Conservation (phyloP, 2,888 invertebrate genomes). For the Kuschelorhynchus macadamiae region DNA sequence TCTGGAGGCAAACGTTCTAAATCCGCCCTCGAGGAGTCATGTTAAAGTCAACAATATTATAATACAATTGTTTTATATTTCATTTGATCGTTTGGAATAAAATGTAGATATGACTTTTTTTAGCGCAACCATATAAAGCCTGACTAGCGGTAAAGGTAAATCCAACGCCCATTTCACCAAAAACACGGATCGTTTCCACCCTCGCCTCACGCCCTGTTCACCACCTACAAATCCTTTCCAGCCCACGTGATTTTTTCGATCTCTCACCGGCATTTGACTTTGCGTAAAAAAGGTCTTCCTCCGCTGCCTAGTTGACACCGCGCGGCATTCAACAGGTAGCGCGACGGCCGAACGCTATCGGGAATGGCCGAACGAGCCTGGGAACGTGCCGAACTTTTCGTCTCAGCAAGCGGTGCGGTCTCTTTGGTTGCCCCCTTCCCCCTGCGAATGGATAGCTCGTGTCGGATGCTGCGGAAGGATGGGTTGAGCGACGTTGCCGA, state of each 20-base stretch:
- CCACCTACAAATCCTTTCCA: too few species aligned
- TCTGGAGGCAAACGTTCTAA: too few species aligned
- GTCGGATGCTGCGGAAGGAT: constrained; percentile 50
- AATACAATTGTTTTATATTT: too few species aligned
- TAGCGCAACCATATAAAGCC: too few species aligned
- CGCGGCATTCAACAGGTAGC: constrained; percentile 49
- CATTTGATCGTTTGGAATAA: too few species aligned
- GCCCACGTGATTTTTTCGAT: constrained; percentile 39
- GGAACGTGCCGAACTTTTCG: constrained; percentile 62
- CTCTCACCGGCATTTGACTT: constrained; percentile 41
- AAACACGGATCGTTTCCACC: too few species aligned
- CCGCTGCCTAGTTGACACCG: constrained; percentile 27
- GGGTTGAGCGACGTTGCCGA: constrained; percentile 39
- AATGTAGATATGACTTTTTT: too few species aligned
- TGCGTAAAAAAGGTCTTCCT: constrained; percentile 45
- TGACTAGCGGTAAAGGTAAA: too few species aligned
- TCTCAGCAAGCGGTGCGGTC: constrained; percentile 54
- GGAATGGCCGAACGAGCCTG: constrained; percentile 58
- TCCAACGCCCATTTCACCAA: too few species aligned
- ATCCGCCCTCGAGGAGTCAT: too few species aligned
- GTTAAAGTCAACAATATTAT: too few species aligned
- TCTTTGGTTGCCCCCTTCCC: constrained; percentile 34
- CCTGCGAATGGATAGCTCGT: constrained; percentile 47
- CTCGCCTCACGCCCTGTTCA: too few species aligned
- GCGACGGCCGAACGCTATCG: constrained; percentile 51